Conservation (phyloP, 2,113 vertebrate genomes). For the Empidonax traillii region DNA sequence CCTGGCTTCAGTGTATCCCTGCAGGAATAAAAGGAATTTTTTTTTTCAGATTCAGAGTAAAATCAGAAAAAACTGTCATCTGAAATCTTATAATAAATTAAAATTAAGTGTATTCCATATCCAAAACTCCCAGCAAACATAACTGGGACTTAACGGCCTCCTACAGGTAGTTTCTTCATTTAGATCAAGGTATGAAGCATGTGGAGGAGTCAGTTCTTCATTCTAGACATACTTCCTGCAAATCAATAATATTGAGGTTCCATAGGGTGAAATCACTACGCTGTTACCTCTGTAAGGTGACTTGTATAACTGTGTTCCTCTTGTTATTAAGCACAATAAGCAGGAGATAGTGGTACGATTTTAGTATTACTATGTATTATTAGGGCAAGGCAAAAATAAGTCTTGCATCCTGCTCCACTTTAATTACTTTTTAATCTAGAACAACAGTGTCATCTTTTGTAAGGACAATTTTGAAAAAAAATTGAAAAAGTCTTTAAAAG, state of each 20-base stretch:
- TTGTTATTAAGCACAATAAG: not conserved
- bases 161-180: not conserved
- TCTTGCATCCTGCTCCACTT: not conserved
- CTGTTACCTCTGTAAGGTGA: not conserved
- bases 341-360: not conserved
- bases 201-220: not conserved
- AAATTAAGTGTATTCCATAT: not conserved
- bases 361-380: not conserved
- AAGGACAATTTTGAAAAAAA: not conserved
- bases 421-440: not conserved
- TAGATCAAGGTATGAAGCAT: not conserved
- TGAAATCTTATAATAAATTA: not conserved
- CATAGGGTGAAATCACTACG: not conserved
- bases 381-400: not conserved
- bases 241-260: not conserved
- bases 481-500: not conserved
- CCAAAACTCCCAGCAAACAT: not conserved
- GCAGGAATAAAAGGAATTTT: not conserved
- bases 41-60: not conserved
- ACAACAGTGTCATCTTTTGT: not conserved
- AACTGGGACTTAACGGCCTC: not conserved
- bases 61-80: not conserved
- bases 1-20: not conserved
- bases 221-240: not conserved
- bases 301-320: not conserved